These are phyloP conservation scores for Pristiophorus japonicus DNA, from an alignment of 2,113 vertebrate species.

Conservation along the genomic window DNA sequence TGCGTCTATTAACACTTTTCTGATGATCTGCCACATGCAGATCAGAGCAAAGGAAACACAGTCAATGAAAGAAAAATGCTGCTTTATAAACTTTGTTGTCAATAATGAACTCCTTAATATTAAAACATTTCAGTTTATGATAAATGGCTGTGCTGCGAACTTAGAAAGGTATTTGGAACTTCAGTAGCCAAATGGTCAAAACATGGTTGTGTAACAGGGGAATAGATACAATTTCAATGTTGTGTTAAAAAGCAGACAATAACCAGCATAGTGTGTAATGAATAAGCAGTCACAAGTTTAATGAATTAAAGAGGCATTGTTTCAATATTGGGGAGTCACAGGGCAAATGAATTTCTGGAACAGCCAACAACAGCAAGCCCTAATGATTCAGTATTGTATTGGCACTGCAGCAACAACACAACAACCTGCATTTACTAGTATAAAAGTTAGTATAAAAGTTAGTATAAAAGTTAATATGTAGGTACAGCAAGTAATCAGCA, in stretches of 20 bases:
- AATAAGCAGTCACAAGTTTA: neutral
- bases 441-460: too few relatives aligned
- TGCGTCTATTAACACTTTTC: neutral
- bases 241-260: neutral
- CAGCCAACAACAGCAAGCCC: neutral
- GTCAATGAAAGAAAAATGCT: neutral
- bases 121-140: neutral
- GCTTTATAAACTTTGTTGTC: neutral
- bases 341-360: neutral
- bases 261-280: neutral
- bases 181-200: neutral
- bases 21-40: neutral
- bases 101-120: neutral
- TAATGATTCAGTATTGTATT: too few relatives aligned
- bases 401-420: neutral
- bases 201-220: neutral
- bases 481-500: too few relatives aligned
- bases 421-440: neutral
- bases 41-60: neutral
- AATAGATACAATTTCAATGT: neutral
- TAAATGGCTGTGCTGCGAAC: neutral
- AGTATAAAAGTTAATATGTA: too few relatives aligned
- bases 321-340: neutral
- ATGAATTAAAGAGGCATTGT: neutral
- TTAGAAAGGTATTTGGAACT: neutral